These are phyloP conservation scores for Myoxocephalus aenaeus DNA, from an alignment of 2,797 vertebrate genomes.

Conservation along the genomic window DNA sequence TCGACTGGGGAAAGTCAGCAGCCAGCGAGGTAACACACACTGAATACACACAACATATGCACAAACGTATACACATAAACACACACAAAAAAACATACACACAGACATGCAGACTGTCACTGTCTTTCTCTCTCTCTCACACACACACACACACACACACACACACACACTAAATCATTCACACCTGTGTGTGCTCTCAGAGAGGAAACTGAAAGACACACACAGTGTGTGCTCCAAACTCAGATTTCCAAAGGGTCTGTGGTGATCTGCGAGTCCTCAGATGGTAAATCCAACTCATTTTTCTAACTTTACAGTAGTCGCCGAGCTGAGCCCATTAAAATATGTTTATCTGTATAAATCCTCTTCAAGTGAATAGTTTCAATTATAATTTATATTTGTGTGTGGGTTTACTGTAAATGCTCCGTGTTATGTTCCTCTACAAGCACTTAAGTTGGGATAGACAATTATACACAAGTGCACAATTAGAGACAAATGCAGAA, in stretches of 20 bases:
- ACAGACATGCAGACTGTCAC: background rate
- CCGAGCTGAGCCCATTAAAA: constrained; percentile 21
- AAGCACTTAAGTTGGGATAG: constrained; percentile 24
- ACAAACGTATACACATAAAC: constrained; percentile 32
- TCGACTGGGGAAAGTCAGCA: constrained; percentile 75
- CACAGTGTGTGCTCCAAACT: constrained; percentile 35
- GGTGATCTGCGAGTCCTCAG: constrained; percentile 25
- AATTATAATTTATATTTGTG: constrained; percentile 34
- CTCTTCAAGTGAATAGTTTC: constrained; percentile 36
- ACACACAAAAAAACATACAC: background rate
- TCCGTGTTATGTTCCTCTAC: constrained; percentile 5
- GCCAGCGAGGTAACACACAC: constrained; percentile 43
- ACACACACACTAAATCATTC: constrained; percentile 72
- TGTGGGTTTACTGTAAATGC: constrained; percentile 33
- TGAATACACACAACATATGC: constrained; percentile 53
- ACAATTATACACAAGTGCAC: constrained; percentile 27
- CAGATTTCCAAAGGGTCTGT: constrained; percentile 29
- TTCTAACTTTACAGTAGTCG: constrained; percentile 36
- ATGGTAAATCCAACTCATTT: constrained; percentile 33
- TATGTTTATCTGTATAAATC: constrained; percentile 28
- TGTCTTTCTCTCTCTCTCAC: too few relatives aligned
- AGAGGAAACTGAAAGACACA: constrained; percentile 68
- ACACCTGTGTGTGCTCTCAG: constrained; percentile 75
- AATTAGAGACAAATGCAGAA: constrained; percentile 20
- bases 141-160: background rate